A percentile compares a stretch with the other conserved stretches of the same genome.
These are phyloP conservation scores for Cryptus armator DNA, from an alignment of 2,888 invertebrate genomes.

Conservation along the genomic window DNA sequence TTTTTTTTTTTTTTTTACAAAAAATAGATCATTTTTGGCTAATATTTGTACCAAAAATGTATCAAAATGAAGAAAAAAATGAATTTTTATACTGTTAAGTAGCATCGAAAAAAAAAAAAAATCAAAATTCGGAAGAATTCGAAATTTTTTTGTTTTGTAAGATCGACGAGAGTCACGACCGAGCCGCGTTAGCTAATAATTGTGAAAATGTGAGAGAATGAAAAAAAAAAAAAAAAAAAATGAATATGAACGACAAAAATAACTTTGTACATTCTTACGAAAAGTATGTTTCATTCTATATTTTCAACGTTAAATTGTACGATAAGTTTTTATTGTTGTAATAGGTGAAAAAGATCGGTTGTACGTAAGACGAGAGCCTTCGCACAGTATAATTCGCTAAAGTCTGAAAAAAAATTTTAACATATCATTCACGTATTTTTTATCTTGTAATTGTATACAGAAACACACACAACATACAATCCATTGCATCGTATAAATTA, in stretches of 20 bases:
- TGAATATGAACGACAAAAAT: background rate
- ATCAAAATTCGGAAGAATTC: background rate
- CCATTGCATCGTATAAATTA: slow-evolving; percentile 7
- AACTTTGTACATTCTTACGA: slow-evolving; percentile 43
- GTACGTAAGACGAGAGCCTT: slow-evolving; percentile 29
- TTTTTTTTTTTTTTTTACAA: background rate
- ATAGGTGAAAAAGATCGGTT: background rate
- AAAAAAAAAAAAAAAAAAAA: background rate
- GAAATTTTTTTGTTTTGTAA: slow-evolving; percentile 10
- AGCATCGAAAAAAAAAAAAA: background rate
- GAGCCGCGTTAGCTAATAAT: background rate
- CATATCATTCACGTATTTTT: slow-evolving; percentile 52
- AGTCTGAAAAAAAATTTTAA: slow-evolving; percentile 47
- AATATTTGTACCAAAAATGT: too few species aligned
- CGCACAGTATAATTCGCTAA: slow-evolving; percentile 36
- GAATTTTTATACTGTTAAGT: background rate
- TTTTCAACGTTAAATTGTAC: slow-evolving; percentile 22
- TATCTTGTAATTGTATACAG: slow-evolving; percentile 16
- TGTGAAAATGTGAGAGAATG: background rate
- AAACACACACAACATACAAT: slow-evolving; percentile 14
- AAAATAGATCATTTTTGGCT: too few species aligned
- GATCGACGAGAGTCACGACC: slow-evolving; percentile 22
- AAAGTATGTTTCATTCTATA: slow-evolving; percentile 2
- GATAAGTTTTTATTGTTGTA: slow-evolving; percentile 22
- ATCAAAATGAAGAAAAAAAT: background rate